Base-by-base conservation (phyloP, 2,888 invertebrate species). In the Dione juno region DNA sequence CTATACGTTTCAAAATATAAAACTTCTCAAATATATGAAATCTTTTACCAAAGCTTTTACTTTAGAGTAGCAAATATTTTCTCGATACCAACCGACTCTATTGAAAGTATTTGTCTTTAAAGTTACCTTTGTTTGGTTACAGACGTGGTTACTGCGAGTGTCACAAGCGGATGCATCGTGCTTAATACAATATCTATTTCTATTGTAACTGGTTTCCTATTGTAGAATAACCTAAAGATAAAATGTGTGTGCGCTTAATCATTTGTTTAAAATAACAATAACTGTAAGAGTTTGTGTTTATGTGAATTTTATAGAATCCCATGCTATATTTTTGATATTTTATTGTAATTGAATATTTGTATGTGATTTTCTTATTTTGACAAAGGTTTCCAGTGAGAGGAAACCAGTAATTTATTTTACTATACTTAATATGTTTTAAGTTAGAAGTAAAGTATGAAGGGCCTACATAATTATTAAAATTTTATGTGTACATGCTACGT, bases 101-200 rank as follows among this genome's bases (percentile, higher is more conserved):
- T 70, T 68, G 61, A 48, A 70, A 66, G 66, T 66, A 70, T 70
- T 70, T 66, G 54, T 70, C 66, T 63, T 21, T 16, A 45, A 70
- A 70, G 65, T 65, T 65, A 66, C 66, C 70, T 70, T 70, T 70
- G 70, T 70, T 59, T 48, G 37, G 52, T 67, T 64, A 71, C 65
- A 65, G 58, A 71, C 68, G 58, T 53, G 43, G 65, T 52, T 37
- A 59, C 71, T 65, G 65, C 43, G 71, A 59, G 52, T 68, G 68
- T 71, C 71, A 71, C 67, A 58, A 53, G 37, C 52, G 52, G 65
- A 41, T 65, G 43, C 52, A 19, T 35, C 37, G 48, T 19, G 28
- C 43, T 69, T 66, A 69, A 65, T 66, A 58, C 65, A 59, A 66
- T 67, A 69, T 57, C 58, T 57, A 43, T 69, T 65, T 69, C 57